Evolutionary conservation across 2,797 vertebrate species (phyloP).

Genomic region (Gymnothorax javanicus): DNA sequence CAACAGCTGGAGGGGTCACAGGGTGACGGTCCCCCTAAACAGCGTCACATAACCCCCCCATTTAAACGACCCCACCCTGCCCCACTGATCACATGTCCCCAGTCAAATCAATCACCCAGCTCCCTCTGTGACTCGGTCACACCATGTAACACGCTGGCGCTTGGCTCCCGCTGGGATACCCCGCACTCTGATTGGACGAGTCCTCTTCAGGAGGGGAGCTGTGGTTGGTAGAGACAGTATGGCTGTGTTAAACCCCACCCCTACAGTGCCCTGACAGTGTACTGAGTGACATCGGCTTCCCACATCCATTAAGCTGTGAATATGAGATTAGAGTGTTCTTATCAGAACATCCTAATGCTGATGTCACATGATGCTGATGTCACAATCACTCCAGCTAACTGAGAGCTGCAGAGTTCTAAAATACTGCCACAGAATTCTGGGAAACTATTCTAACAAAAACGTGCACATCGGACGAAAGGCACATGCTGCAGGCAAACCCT

Average conservation of each 20-base stretch:
- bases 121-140: not conserved
- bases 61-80: not conserved
- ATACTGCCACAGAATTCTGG: too few species aligned
- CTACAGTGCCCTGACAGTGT: not conserved
- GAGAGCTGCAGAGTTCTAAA: too few species aligned
- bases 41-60: not conserved
- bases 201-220: not conserved
- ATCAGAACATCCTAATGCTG: too few species aligned
- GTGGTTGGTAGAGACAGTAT: not conserved
- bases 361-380: too few species aligned
- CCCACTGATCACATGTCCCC: not conserved
- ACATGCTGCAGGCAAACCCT: not conserved
- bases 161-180: not conserved
- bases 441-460: not conserved
- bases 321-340: too few species aligned
- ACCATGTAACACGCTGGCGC: not conserved
- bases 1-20: not conserved
- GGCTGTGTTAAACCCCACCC: not conserved
- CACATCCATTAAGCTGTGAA: too few species aligned
- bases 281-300: too few species aligned
- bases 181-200: not conserved
- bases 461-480: not conserved
- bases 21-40: not conserved
- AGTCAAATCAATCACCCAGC: not conserved
- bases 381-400: too few species aligned